Evolutionary conservation across 2,797 vertebrate genomes (phyloP), one percentile per base, ranked within the genome.

Genomic region (Gymnocypris eckloni): DNA sequence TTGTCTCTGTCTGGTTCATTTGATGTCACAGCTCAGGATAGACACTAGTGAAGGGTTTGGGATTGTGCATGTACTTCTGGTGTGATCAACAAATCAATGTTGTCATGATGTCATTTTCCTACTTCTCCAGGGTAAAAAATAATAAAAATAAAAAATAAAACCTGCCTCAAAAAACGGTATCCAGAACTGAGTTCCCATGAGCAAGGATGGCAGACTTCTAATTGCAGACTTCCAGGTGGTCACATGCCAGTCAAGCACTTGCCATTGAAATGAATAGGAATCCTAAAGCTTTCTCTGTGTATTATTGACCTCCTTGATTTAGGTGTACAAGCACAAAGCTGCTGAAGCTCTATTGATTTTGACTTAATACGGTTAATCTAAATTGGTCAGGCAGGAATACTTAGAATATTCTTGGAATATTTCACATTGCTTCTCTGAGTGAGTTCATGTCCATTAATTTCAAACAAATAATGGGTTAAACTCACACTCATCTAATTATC

Each of bases 261-360:
- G 43, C 16, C 28, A 12, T 28, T 61, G n/a, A 48, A 80, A 67
- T 45, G 43, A 48, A 50, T 48, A 20, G n/a, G 41, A 50, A 50
- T 22, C 11, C 33, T 39, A 28, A 28, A 28, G 71, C 41, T 73
- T 52, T 75, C 72, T 52, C 9, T 25, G n/a, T 13, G 22, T 43
- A 12, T 69, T 69, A 81, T 52, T 81, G 61, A 67, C 79, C 25
- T 28, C 41, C 20, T 82, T n/a, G n/a, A 76, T 45, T 86, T 15
- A 18, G 3, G 45, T 72, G 22, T 13, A 61, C 59, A 48, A 64
- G 56, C 33, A 54, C 22, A 61, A 39, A 20, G 61, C 78, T 50
- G 16, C 61, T 69, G 4, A 39, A 52, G 28, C 79, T 33, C 45
- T 52, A 81, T 81, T 81, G 79, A 69, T 81, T 81, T 50, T 39